Evolutionary conservation across 2,888 invertebrate species (phyloP).

Genomic region (Pyrrhosoma nymphula): DNA sequence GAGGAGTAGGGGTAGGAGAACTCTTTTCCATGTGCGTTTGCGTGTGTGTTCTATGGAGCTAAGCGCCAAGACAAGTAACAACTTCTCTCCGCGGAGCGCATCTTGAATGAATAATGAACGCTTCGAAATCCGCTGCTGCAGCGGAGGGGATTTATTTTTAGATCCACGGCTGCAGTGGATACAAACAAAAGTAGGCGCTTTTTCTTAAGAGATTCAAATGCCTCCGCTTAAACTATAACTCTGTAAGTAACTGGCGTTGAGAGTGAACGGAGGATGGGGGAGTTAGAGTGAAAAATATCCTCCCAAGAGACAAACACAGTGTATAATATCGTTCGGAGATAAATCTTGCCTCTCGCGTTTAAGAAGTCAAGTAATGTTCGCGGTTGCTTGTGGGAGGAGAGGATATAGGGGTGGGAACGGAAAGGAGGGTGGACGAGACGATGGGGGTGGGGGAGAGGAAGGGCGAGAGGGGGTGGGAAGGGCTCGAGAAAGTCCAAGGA

Average conservation of each 20-base stretch:
- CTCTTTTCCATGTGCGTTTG: not conserved
- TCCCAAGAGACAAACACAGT: not conserved
- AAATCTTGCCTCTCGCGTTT: not conserved
- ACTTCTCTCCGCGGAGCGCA: not conserved
- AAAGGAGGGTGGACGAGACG: not conserved
- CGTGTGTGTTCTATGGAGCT: not conserved
- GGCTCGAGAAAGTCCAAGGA: not conserved
- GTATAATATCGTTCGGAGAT: conserved; percentile 2
- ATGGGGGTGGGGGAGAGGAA: not conserved
- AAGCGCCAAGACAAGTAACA: not conserved
- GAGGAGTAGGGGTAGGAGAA: not conserved
- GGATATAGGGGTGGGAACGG: too few relatives aligned
- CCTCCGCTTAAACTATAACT: not conserved
- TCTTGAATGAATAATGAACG: conserved; percentile 12
- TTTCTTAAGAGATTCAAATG: not conserved
- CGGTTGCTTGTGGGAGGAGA: not conserved
- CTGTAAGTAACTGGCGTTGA: not conserved
- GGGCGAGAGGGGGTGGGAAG: not conserved
- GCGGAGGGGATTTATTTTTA: not conserved
- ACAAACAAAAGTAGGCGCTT: not conserved
- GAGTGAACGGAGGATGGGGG: not conserved
- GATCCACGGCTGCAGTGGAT: not conserved
- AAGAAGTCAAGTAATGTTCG: not conserved
- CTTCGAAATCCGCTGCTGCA: not conserved
- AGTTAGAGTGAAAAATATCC: not conserved